phyloP scores from a whole-genome alignment of 2,113 vertebrate species.

The Antechinus stuartii region DNA sequence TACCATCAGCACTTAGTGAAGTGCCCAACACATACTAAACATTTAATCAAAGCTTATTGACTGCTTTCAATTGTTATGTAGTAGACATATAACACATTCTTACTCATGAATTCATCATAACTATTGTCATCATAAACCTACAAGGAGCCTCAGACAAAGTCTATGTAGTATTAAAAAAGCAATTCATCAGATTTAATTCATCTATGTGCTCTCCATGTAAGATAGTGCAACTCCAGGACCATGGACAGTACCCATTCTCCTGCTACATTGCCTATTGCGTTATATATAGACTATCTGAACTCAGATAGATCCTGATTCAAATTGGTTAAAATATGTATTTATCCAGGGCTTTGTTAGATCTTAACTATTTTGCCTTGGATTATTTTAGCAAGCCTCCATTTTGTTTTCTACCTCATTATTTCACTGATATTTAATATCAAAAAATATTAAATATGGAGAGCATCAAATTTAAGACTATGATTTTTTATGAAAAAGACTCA shows the following conservation, averaged over 20 bases:
- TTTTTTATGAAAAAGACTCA: neutral
- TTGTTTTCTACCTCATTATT: neutral
- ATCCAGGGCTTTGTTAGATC: neutral
- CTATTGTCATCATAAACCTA: neutral
- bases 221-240: neutral
- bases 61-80: neutral
- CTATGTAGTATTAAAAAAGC: neutral
- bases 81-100: neutral
- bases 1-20: neutral
- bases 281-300: neutral
- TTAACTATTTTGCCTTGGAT: neutral
- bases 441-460: neutral
- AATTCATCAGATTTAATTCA: neutral
- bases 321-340: neutral
- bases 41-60: neutral
- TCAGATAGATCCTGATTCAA: neutral
- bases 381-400: neutral
- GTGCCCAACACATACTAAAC: neutral
- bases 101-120: neutral
- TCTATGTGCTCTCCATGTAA: neutral
- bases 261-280: neutral
- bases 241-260: neutral
- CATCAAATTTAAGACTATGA: neutral
- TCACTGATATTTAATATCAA: neutral
- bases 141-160: neutral